A percentile compares a stretch with the other conserved stretches of the same genome.
phyloP scores from a whole-genome alignment of 1,140 invertebrate species.

The Aphelinus certus region DNA sequence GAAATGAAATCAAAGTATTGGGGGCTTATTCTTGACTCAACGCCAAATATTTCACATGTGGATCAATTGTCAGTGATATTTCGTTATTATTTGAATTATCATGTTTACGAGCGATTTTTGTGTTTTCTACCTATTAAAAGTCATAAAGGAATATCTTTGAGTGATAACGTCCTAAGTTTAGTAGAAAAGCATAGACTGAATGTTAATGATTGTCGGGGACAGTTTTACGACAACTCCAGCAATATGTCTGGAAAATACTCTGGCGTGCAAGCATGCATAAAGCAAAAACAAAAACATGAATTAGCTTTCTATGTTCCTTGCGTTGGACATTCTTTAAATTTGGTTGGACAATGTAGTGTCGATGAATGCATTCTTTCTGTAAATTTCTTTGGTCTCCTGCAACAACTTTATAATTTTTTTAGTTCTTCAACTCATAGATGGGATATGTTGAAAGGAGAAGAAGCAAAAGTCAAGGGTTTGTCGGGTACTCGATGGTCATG shows the following conservation, averaged over 20 bases:
- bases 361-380: constrained; percentile 11
- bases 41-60: constrained; percentile 52
- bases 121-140: constrained; percentile 7
- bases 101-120: constrained; percentile 16
- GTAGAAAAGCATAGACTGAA: constrained; percentile 23
- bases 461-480: background rate
- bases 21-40: constrained; percentile 52
- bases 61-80: constrained; percentile 54
- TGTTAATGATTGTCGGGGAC: constrained; percentile 33
- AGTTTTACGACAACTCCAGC: constrained; percentile 35
- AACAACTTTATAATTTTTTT: constrained; percentile 38
- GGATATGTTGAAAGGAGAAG: constrained; percentile 1
- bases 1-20: constrained; percentile 39
- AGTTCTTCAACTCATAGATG: constrained; percentile 34
- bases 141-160: background rate
- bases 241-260: constrained; percentile 40
- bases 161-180: constrained; percentile 8
- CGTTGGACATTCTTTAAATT: constrained; percentile 30
- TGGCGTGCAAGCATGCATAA: constrained; percentile 28
- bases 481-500: constrained; percentile 16
- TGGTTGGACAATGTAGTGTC: constrained; percentile 26
- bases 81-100: constrained; percentile 43
- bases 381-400: constrained; percentile 33
- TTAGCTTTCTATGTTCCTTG: constrained; percentile 35
- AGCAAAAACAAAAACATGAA: background rate